Evolutionary conservation across 1,140 invertebrate species (phyloP).

Genomic region (Drosophila ananassae): DNA sequence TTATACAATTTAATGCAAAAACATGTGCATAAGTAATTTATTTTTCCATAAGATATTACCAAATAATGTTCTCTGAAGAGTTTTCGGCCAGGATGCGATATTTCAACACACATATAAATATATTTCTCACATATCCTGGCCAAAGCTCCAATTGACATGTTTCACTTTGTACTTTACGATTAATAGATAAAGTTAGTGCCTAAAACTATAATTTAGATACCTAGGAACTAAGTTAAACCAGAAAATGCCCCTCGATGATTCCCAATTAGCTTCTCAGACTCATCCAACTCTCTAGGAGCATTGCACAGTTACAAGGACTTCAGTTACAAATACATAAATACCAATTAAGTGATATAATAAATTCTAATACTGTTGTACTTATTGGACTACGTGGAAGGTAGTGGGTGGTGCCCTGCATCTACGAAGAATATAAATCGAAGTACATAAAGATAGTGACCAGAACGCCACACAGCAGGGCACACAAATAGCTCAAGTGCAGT

Average conservation of each 20-base stretch:
- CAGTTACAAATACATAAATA: slow-evolving; percentile 21
- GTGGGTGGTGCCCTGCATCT: neutral
- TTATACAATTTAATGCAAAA: slow-evolving; percentile 65
- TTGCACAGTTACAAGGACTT: slow-evolving; percentile 57
- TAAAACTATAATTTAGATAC: slow-evolving; percentile 27
- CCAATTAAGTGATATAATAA: slow-evolving; percentile 25
- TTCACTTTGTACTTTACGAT: slow-evolving; percentile 64
- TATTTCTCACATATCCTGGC: neutral
- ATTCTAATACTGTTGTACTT: slow-evolving; percentile 52
- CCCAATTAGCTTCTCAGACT: slow-evolving; percentile 19
- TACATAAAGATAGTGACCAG: slow-evolving; percentile 63
- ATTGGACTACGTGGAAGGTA: slow-evolving; percentile 28
- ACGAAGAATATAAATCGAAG: slow-evolving; percentile 38
- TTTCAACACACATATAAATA: neutral
- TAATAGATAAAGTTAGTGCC: slow-evolving; percentile 25
- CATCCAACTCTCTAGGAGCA: slow-evolving; percentile 38
- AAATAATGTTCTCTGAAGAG: slow-evolving; percentile 1
- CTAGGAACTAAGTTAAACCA: slow-evolving; percentile 48
- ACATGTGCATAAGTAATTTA: slow-evolving; percentile 38
- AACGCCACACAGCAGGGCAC: slow-evolving; percentile 54
- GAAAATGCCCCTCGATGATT: slow-evolving; percentile 19
- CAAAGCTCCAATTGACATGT: slow-evolving; percentile 16
- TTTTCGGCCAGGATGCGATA: neutral
- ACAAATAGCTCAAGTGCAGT: slow-evolving; percentile 64
- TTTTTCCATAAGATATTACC: slow-evolving; percentile 7